Percentiles rank a stretch among this genome's conserved stretches.
Evolutionary conservation across 92 coral and sea anemone species (phyloP).

Genomic region (Galaxea fascicularis): DNA sequence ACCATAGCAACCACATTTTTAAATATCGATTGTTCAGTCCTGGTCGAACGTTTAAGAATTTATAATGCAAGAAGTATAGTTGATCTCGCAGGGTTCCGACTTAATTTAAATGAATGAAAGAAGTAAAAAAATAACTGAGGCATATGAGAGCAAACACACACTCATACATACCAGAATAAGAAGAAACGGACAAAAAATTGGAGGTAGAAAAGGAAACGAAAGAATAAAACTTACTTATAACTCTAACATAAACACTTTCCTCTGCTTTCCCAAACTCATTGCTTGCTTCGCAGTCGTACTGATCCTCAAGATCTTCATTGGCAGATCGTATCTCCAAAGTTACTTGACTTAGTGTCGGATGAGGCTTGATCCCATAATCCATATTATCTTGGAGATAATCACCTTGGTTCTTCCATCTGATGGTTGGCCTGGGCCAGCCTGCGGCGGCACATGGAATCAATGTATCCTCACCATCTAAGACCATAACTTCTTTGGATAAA

Average conservation of each 20-base stretch:
- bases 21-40: too few species aligned
- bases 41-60: too few species aligned
- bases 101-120: too few species aligned
- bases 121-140: too few species aligned
- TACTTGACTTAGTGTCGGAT: neutral
- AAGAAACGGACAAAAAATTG: too few species aligned
- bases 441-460: conserved; percentile 17
- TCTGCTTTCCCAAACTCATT: conserved; percentile 25
- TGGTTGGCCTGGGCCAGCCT: conserved; percentile 38
- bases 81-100: too few species aligned
- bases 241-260: neutral
- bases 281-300: conserved; percentile 42
- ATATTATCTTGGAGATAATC: neutral
- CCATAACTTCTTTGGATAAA: neutral
- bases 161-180: too few species aligned
- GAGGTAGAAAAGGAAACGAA: too few species aligned
- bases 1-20: too few species aligned
- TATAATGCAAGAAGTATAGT: too few species aligned
- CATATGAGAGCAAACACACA: too few species aligned
- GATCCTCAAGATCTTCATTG: neutral
- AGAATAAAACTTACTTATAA: neutral
- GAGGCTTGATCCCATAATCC: neutral
- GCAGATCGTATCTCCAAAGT: conserved; percentile 12
- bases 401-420: conserved; percentile 15
- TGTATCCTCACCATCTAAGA: neutral